Conservation (phyloP, 2,113 vertebrate species). For the Mixornis gularis region DNA sequence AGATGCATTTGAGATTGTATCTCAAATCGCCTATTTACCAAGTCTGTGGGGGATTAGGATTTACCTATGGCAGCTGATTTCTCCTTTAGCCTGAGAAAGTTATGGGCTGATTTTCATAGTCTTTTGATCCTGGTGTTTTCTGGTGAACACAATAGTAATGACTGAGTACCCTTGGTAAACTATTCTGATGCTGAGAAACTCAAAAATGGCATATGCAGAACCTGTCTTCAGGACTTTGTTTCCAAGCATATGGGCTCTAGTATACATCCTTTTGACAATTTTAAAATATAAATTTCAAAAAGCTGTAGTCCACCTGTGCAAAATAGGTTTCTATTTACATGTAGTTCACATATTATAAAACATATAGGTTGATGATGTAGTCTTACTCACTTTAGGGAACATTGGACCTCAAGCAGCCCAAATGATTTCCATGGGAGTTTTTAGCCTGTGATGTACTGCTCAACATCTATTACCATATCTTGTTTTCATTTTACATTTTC, state of each 20-base stretch:
- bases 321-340: neutral
- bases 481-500: neutral
- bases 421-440: neutral
- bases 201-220: neutral
- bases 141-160: neutral
- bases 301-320: neutral
- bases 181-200: neutral
- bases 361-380: accelerated
- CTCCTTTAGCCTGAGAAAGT: neutral
- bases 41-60: neutral
- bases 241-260: neutral
- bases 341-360: neutral
- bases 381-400: neutral
- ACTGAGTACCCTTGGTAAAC: neutral
- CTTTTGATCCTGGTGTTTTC: neutral
- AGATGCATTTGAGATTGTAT: neutral
- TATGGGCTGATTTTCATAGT: neutral
- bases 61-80: neutral
- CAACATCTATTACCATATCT: neutral
- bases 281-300: neutral
- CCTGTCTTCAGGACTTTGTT: neutral
- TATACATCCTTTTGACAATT: neutral
- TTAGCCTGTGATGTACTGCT: neutral
- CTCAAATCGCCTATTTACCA: neutral
- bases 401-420: neutral